Evolutionary conservation across 2,113 vertebrate species (phyloP).

Genomic region (Nibea coibor): DNA sequence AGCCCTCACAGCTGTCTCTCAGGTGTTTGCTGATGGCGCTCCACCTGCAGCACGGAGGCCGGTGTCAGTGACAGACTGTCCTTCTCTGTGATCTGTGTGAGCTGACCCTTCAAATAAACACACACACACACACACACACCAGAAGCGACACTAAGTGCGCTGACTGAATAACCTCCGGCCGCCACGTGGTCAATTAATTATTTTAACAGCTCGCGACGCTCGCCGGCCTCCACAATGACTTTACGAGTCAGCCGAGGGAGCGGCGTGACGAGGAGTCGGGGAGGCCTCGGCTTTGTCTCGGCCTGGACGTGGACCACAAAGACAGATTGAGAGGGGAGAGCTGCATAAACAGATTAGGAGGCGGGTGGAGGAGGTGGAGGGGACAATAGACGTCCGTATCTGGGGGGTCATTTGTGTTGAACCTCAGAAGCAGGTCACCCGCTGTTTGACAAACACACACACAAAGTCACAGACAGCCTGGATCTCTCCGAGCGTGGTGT

Average conservation of each 20-base stretch:
- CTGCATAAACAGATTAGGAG: constrained; percentile 97
- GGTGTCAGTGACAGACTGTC: background rate
- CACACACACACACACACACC: background rate
- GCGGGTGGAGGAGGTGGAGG: constrained; percentile 58
- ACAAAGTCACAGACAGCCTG: background rate
- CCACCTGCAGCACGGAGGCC: background rate
- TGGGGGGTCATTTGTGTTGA: constrained; percentile 73
- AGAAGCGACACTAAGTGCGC: constrained; percentile 68
- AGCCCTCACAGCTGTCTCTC: no score
- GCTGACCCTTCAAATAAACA: constrained; percentile 1
- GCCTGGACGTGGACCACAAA: constrained; percentile 83
- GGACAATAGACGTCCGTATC: constrained; percentile 90
- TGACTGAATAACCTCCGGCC: constrained; percentile 84
- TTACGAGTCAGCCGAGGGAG: constrained; percentile 92
- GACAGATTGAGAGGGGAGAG: constrained; percentile 88
- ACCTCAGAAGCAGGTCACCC: constrained; percentile 78
- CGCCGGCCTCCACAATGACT: constrained; percentile 90
- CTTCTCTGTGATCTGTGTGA: background rate
- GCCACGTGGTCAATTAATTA: constrained; percentile 90
- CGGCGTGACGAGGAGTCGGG: constrained; percentile 80
- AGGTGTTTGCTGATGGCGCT: no score
- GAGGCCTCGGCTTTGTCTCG: constrained; percentile 89
- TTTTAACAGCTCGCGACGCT: constrained; percentile 90
- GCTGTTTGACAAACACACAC: constrained; percentile 63
- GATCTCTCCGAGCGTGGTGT: background rate